Evolutionary conservation across 1,140 invertebrate genomes (phyloP).

Genomic region (Diorhabda sublineata): DNA sequence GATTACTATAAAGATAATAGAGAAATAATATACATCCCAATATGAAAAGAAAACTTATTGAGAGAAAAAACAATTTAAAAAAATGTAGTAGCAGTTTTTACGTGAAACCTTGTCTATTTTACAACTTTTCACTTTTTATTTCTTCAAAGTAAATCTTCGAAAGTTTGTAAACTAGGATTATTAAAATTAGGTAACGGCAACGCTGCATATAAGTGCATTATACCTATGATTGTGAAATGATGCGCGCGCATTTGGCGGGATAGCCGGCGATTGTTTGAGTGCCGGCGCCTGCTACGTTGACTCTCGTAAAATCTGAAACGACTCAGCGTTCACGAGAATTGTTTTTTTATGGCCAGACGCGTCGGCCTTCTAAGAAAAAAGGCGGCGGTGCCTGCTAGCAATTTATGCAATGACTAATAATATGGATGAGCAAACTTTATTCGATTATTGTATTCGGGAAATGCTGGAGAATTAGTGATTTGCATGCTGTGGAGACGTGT

Average conservation of each 20-base stretch:
- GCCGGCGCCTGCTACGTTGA: neutral
- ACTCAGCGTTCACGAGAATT: slow-evolving; percentile 4
- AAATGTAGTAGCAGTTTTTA: no score
- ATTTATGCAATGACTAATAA: slow-evolving; percentile 12
- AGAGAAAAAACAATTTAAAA: no score
- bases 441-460: neutral
- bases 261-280: neutral
- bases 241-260: slow-evolving; percentile 16
- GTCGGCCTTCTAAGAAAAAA: neutral
- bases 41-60: no score
- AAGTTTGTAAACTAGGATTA: no score
- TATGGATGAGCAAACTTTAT: slow-evolving; percentile 8
- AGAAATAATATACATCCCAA: no score
- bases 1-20: no score
- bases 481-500: no score
- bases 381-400: neutral
- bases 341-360: slow-evolving; percentile 6
- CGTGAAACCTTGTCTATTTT: no score
- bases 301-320: slow-evolving; percentile 3
- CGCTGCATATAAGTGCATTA: neutral
- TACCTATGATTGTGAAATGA: slow-evolving; percentile 4
- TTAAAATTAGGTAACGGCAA: neutral
- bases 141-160: no score
- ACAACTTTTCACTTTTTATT: no score
- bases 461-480: neutral